Evolutionary conservation across 2,113 vertebrate species (phyloP).

Genomic region (Sinocyclocheilus rhinocerous): DNA sequence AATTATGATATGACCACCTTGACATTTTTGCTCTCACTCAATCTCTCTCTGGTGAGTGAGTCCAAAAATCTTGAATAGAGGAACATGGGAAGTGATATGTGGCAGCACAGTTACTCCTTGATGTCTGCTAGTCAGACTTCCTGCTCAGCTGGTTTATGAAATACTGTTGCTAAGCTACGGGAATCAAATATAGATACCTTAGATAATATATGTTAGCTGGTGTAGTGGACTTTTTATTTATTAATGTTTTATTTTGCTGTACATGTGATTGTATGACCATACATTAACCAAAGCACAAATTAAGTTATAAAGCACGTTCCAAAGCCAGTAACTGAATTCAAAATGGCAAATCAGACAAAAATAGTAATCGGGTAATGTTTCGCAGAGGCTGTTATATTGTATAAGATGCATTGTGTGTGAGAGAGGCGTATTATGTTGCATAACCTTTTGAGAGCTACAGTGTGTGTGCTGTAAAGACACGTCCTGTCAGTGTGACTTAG

Average conservation of each 20-base stretch:
- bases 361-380: not conserved
- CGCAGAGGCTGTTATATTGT: not conserved
- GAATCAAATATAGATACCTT: conserved; percentile 10
- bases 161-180: conserved; percentile 29
- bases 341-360: conserved; percentile 4
- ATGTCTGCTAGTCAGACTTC: conserved; percentile 15
- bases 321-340: not conserved
- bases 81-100: conserved; percentile 21
- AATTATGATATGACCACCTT: not conserved
- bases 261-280: not conserved
- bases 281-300: not conserved
- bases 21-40: not conserved
- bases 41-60: not conserved
- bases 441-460: conserved; percentile 23
- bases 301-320: not conserved
- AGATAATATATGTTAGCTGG: not conserved
- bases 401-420: not conserved
- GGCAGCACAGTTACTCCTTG: not conserved
- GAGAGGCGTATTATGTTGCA: not conserved
- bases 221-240: not conserved
- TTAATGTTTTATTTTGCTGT: not conserved
- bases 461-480: conserved; percentile 34
- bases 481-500: conserved; percentile 38
- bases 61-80: not conserved
- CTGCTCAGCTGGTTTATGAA: conserved; percentile 31